Conservation (phyloP, 1,140 invertebrate genomes). For the Meteorus sp. region DNA sequence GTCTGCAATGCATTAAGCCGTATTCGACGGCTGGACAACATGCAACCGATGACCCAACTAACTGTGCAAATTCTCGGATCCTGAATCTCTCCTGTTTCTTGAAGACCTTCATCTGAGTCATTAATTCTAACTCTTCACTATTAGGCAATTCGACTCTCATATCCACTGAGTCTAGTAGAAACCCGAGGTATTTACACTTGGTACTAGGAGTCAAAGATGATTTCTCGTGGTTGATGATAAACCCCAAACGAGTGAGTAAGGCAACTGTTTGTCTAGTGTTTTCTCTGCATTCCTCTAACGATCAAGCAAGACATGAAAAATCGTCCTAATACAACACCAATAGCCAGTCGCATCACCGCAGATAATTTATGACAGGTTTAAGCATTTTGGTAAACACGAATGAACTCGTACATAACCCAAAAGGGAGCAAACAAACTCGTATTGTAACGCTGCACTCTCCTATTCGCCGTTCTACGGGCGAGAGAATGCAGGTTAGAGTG, state of each 20-base stretch:
- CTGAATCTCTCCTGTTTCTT: not conserved
- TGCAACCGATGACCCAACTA: not conserved
- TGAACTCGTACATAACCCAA: slow-evolving; percentile 24
- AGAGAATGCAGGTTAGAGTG: too few relatives aligned
- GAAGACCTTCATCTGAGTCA: not conserved
- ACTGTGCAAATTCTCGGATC: slow-evolving; percentile 9
- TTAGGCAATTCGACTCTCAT: slow-evolving; percentile 6
- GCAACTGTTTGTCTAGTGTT: slow-evolving; percentile 12
- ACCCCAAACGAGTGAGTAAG: slow-evolving; percentile 16
- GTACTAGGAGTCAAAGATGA: not conserved
- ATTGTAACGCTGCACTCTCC: too few relatives aligned
- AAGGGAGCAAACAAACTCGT: slow-evolving; percentile 27
- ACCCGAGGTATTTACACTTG: slow-evolving; percentile 12
- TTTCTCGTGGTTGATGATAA: slow-evolving; percentile 11
- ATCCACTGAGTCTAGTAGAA: not conserved
- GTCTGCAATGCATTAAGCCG: slow-evolving; percentile 6
- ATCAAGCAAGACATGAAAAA: slow-evolving; percentile 7
- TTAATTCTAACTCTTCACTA: not conserved
- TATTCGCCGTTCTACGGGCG: too few relatives aligned
- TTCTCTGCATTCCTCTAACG: slow-evolving; percentile 9
- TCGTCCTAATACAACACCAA: slow-evolving; percentile 15
- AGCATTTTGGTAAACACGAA: slow-evolving; percentile 29
- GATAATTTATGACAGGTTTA: slow-evolving; percentile 26
- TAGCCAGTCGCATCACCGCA: not conserved
- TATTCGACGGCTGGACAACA: slow-evolving; percentile 4